Evolutionary conservation across 2,113 vertebrate genomes (phyloP).

Genomic region (Cygnus atratus): DNA sequence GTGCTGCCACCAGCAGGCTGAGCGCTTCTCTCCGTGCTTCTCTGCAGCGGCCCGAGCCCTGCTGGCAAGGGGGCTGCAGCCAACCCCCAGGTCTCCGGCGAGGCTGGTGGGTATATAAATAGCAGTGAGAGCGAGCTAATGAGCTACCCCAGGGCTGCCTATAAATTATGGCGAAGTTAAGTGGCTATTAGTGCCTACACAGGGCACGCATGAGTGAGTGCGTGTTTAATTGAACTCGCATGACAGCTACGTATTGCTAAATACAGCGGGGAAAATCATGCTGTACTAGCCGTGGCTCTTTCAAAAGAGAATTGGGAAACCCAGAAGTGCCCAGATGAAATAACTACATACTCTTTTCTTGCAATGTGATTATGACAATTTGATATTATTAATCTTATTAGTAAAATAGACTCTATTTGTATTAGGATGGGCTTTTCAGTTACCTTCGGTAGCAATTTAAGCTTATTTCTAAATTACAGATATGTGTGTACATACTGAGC

Average conservation of each 20-base stretch:
- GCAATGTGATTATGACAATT: background rate
- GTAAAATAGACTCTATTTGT: background rate
- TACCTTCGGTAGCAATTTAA: background rate
- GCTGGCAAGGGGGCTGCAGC: accelerated
- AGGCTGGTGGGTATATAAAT: background rate
- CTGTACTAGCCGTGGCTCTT: accelerated
- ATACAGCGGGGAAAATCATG: background rate
- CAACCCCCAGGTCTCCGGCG: background rate
- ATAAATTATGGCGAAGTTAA: background rate
- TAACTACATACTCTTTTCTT: background rate
- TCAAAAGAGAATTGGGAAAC: background rate
- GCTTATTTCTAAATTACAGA: background rate
- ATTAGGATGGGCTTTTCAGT: background rate
- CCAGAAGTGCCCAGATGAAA: background rate
- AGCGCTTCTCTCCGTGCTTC: accelerated
- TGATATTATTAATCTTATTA: background rate
- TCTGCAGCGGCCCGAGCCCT: background rate
- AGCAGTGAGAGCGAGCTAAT: background rate
- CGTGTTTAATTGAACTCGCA: background rate
- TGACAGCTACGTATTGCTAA: background rate
- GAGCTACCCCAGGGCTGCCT: background rate
- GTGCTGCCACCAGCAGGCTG: constrained; percentile 49
- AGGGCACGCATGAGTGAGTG: background rate
- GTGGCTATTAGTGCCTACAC: background rate
- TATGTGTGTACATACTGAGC: background rate